A percentile compares a stretch with the other conserved stretches of the same genome.
Conservation (phyloP, 2,888 invertebrate species). For the Galerucella pusilla region DNA sequence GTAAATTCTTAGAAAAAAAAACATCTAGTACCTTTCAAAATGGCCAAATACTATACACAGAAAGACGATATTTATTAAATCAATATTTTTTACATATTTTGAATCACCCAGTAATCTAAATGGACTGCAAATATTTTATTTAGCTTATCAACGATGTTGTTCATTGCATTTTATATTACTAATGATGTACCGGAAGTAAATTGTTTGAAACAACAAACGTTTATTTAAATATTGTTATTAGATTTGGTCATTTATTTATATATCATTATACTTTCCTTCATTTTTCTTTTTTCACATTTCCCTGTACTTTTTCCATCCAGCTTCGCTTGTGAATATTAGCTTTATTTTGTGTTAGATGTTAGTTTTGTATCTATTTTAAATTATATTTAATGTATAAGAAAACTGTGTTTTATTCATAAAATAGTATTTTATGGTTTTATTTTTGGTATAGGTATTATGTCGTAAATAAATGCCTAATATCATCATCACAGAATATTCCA, state of each 20-base stretch:
- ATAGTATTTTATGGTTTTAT: too few species aligned
- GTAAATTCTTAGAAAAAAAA: slow-evolving; percentile 25
- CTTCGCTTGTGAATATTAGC: slow-evolving; percentile 54
- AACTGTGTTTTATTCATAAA: neutral
- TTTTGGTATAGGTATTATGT: too few species aligned
- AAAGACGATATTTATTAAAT: neutral
- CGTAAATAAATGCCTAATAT: too few species aligned
- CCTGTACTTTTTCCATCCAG: slow-evolving; percentile 15
- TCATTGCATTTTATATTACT: too few species aligned
- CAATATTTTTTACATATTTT: neutral
- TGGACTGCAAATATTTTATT: too few species aligned
- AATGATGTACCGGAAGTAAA: too few species aligned
- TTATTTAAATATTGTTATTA: neutral
- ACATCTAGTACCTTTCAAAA: slow-evolving; percentile 38
- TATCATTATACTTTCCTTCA: slow-evolving; percentile 7
- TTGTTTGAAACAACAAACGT: neutral
- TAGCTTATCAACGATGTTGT: too few species aligned
- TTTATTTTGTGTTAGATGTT: slow-evolving; percentile 50
- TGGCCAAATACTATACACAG: slow-evolving; percentile 16
- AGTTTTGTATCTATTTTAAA: slow-evolving; percentile 57
- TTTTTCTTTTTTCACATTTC: slow-evolving; percentile 20
- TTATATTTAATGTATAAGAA: slow-evolving; percentile 59
- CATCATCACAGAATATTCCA: neutral
- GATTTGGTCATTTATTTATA: slow-evolving; percentile 24
- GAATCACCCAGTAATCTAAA: too few species aligned